Evolutionary conservation across 2,888 invertebrate species (phyloP), one percentile per base, ranked within the genome.

Genomic region (Eupithecia exiguata): DNA sequence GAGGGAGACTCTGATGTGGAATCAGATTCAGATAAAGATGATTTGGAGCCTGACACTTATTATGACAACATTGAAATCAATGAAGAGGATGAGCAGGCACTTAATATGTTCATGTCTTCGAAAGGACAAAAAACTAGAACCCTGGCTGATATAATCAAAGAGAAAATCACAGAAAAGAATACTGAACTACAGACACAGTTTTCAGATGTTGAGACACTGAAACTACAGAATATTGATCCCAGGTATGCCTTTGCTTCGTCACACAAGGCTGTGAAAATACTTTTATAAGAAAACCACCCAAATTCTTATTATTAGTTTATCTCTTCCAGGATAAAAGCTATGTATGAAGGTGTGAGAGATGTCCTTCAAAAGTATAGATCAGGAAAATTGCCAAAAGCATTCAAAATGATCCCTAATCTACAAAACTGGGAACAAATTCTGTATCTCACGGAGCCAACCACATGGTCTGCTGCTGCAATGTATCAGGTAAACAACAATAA

Each of bases 391-490:
- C 99, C 99, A 0, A 99, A 99, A 90, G 99, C 99, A 1, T 99
- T 99, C 89, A 99, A 99, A 95, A 97, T 99, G 86, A 96, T 99
- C 77, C 99, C 99, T 5, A 96, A 96, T 87, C 94, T 99, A 73
- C 95, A 96, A 74, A 99, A 99, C 90, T 99, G 99, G 99, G 99
- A 99, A 88, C 98, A 99, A 91, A 96, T 98, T 82, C 90, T 98
- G 35, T 97, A 97, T 81, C 95, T 98, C 38, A 98, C 97, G 36
- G 97, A 98, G 89, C 99, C 99, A 12, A 96, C 98, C n/a, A 96
- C 96, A 62, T 99, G 99, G 99, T 97, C 98, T 71, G 99, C 99
- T 25, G 99, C 99, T 63, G 98, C 99, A 0, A 98, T 99, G 97
- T 99, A 98, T 90, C 99, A 97, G 92, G 96, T 94, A 84, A 68